Percentiles rank a stretch among this genome's conserved stretches.
phyloP scores from a whole-genome alignment of 2,113 vertebrate genomes.

The Elgaria multicarinata region DNA sequence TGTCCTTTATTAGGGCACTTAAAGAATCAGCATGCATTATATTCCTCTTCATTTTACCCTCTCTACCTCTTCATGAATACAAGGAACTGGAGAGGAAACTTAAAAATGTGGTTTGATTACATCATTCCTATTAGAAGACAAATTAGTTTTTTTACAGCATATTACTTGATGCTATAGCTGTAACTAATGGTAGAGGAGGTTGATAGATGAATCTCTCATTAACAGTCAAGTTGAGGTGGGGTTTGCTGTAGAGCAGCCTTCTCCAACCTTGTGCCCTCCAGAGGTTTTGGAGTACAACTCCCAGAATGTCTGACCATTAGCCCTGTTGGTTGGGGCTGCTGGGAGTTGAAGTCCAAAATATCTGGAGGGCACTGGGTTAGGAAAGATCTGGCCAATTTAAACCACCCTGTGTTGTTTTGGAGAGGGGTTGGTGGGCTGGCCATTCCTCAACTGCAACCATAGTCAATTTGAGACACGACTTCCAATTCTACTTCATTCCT shows the following conservation, averaged over 20 bases:
- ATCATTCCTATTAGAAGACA: slow-evolving; percentile 38
- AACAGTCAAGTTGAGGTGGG: background rate
- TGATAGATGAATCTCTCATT: slow-evolving; percentile 5
- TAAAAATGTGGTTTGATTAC: background rate
- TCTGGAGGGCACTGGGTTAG: too few relatives aligned
- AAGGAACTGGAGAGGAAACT: background rate
- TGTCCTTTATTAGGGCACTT: background rate
- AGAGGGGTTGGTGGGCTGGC: too few relatives aligned
- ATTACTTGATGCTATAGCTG: slow-evolving; percentile 8
- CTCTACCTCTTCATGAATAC: background rate
- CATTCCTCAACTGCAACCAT: background rate
- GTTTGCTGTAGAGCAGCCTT: background rate
- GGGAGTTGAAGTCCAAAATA: too few relatives aligned
- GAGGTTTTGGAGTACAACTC: too few relatives aligned
- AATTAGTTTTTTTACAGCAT: background rate
- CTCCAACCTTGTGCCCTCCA: too few relatives aligned
- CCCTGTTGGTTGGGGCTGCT: too few relatives aligned
- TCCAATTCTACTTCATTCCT: background rate
- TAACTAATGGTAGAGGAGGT: background rate
- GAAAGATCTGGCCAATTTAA: background rate
- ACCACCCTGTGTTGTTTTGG: too few relatives aligned
- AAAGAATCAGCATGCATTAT: background rate
- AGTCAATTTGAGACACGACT: background rate
- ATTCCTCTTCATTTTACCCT: slow-evolving; percentile 7
- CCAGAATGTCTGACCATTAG: too few relatives aligned